Evolutionary conservation across 2,113 vertebrate species (phyloP).

Genomic region (Lanius ludovicianus): DNA sequence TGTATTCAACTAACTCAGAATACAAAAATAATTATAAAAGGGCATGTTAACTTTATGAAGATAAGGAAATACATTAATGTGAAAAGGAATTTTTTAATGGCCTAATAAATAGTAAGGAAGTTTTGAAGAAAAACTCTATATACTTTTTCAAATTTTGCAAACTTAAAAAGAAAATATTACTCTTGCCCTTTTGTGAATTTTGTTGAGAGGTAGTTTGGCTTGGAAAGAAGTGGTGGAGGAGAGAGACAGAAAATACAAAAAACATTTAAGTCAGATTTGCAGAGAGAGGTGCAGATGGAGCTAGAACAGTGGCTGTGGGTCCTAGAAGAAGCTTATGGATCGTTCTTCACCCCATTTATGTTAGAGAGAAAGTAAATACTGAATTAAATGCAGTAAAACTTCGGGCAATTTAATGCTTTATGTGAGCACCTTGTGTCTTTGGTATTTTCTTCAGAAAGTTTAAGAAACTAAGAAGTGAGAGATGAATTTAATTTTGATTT

Average conservation of each 20-base stretch:
- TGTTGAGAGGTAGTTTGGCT: background rate
- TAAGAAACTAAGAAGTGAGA: background rate
- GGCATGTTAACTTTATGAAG: background rate
- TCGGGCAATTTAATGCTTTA: background rate
- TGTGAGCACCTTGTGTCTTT: background rate
- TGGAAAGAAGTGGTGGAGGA: background rate
- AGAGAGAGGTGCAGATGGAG: background rate
- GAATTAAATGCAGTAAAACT: background rate
- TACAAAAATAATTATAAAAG: background rate
- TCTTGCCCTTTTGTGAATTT: background rate
- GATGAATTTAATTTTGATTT: background rate
- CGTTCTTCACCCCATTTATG: fast-evolving
- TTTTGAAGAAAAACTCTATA: background rate
- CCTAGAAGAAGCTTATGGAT: background rate
- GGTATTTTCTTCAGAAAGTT: background rate
- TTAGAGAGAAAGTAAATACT: background rate
- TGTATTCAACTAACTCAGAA: background rate
- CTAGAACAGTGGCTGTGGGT: background rate
- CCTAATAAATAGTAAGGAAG: background rate
- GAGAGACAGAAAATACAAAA: background rate
- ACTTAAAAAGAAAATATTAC: background rate
- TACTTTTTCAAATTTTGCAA: background rate
- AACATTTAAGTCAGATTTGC: background rate
- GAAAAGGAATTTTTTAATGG: background rate
- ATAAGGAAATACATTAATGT: background rate